Evolutionary conservation across 2,888 invertebrate genomes (phyloP).

Genomic region (Tuberolachnus salignus): DNA sequence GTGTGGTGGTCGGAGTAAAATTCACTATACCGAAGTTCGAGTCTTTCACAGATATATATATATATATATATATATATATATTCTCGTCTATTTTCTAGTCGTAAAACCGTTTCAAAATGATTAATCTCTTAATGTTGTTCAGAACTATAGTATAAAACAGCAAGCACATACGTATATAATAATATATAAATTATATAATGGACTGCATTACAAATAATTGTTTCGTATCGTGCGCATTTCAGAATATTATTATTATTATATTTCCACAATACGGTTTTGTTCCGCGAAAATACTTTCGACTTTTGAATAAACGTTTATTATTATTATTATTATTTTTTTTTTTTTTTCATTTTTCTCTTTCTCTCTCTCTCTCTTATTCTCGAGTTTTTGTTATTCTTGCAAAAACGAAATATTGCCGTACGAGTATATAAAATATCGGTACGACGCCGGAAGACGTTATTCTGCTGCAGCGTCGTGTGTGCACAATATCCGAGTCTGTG

Average conservation of each 20-base stretch:
- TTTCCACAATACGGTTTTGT: slow-evolving; percentile 14
- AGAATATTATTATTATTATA: slow-evolving; percentile 8
- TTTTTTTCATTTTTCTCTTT: no score
- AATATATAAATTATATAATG: neutral
- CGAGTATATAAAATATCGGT: neutral
- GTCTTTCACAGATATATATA: no score
- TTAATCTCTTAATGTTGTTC: slow-evolving; percentile 29
- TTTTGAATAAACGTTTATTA: neutral
- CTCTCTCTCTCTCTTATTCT: no score
- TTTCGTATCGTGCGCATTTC: neutral
- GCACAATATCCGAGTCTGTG: no score
- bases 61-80: no score
- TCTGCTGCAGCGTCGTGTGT: no score
- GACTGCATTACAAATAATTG: slow-evolving; percentile 17
- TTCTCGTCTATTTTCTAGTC: slow-evolving; percentile 11
- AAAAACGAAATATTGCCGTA: neutral
- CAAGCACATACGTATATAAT: neutral
- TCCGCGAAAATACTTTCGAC: neutral
- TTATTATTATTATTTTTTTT: no score
- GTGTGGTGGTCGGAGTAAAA: slow-evolving; percentile 1
- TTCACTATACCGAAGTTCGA: neutral
- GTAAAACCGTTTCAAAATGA: slow-evolving; percentile 29
- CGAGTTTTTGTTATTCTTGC: neutral
- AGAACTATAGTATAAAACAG: neutral
- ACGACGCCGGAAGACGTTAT: no score